phyloP scores from a whole-genome alignment of 2,113 vertebrate genomes.

The Pongo pygmaeus region DNA sequence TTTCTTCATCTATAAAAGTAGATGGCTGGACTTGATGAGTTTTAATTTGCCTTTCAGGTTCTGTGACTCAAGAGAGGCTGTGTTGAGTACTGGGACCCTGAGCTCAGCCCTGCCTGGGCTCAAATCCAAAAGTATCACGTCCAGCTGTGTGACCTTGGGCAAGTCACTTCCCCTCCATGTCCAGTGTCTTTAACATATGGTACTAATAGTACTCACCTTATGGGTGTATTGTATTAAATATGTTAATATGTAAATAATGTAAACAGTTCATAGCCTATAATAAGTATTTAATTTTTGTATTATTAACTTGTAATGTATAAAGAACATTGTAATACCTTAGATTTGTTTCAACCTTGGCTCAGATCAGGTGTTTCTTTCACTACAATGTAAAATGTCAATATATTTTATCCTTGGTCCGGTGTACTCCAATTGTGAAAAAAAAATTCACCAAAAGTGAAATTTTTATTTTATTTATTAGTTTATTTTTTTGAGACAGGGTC shows the following conservation, averaged over 20 bases:
- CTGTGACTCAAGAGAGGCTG: not conserved
- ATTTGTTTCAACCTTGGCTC: not conserved
- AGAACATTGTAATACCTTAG: not conserved
- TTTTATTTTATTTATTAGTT: no score
- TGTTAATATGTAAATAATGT: not conserved
- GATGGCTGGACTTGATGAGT: not conserved
- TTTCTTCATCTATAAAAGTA: not conserved
- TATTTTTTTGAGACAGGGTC: no score
- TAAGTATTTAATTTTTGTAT: not conserved
- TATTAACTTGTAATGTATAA: not conserved
- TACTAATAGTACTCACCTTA: no score
- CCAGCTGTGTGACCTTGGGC: not conserved
- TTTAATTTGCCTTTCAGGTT: not conserved
- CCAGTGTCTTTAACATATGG: not conserved
- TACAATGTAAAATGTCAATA: not conserved
- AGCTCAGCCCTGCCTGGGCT: not conserved
- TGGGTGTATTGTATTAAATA: not conserved
- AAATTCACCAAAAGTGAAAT: not conserved
- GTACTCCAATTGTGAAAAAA: not conserved
- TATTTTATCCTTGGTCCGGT: not conserved
- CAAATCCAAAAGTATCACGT: not conserved
- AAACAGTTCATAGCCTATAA: not conserved
- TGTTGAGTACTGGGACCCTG: not conserved
- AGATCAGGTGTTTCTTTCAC: not conserved
- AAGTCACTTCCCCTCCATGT: not conserved